A percentile compares a stretch with the other conserved stretches of the same genome.
These are phyloP conservation scores for Drosophila parvula DNA, from an alignment of 1,140 invertebrate genomes.

Conservation along the genomic window DNA sequence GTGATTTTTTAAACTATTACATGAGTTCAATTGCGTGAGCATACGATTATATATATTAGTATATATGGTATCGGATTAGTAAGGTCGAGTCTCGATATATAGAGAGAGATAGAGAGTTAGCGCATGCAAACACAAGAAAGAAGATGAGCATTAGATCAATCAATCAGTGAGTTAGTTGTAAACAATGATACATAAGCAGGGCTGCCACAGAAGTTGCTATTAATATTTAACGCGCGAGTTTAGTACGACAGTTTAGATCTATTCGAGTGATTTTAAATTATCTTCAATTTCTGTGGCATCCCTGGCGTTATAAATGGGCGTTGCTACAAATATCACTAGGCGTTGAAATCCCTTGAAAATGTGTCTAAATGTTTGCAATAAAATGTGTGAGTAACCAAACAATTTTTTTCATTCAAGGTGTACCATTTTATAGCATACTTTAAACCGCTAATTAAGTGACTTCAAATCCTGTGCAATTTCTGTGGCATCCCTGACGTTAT, in stretches of 20 bases:
- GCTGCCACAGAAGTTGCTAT: not conserved
- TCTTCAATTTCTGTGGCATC: not conserved
- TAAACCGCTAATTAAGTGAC: not conserved
- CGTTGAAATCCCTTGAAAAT: too few species aligned
- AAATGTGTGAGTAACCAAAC: too few species aligned
- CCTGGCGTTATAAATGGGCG: too few species aligned
- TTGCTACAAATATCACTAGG: too few species aligned
- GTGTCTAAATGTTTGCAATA: too few species aligned
- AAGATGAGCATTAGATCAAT: constrained; percentile 61
- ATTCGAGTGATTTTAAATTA: not conserved
- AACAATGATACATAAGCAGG: constrained; percentile 10
- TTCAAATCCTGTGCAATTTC: not conserved
- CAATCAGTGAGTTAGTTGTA: constrained; percentile 39
- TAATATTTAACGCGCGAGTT: too few species aligned
- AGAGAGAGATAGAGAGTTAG: constrained; percentile 52
- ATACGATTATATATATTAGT: constrained; percentile 29
- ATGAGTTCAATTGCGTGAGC: constrained; percentile 42
- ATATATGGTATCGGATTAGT: constrained; percentile 55
- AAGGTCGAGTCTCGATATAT: constrained; percentile 45
- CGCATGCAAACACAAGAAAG: constrained; percentile 75
- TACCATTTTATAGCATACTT: too few species aligned
- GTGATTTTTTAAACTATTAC: constrained; percentile 43
- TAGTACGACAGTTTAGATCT: too few species aligned
- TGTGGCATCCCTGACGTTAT: not conserved
- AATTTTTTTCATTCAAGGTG: too few species aligned